Base-by-base conservation (phyloP, 1,140 invertebrate genomes). In the Drosophila tani region DNA sequence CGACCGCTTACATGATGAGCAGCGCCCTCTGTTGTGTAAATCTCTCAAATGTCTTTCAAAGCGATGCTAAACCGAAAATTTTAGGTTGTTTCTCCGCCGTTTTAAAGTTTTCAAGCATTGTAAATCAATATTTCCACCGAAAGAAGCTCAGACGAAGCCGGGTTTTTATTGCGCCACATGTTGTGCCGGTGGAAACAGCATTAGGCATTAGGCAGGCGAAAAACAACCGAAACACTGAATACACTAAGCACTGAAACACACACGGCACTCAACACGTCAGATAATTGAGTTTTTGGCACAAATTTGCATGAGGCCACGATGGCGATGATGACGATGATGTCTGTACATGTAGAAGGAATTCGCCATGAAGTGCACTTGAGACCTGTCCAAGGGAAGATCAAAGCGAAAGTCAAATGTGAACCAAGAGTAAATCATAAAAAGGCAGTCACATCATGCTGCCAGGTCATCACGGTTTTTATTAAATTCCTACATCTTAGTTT, bases 271-370 rank as follows among this genome's bases (percentile, higher is more conserved):
- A 64, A 77, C 74, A 77, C 74, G 53, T 77, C 63, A 67, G 73
- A 41, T 67, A 77, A 77, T 77, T 77, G 74, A 77, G 63, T 69
- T 77, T 77, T 77, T 77, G 75, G 75, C 74, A 77, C 75, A 77
- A 68, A 77, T 77, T 60, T 76, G 62, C 73, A 58, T 69, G 74
- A 50, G 75, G 75, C 56, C 75, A 69, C 40, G 43, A 73, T 35
- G 53, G 38, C 11, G 69, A 73, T 73, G 70, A 73, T 73, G 70
- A 73, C 40, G 68, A 50, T 73, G 46, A 73, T 40, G 67, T 43
- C 38, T 43, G 70, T 60, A 27, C 59, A 53, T 27, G 64, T 53
- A 51, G 70, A 73, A 73, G 70, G 74, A 77, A 77, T 69, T 60
- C 38, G 58, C 38, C 71, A 51, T 66, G 21, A 50, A 78, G 75